Evolutionary conservation across 2,113 vertebrate species (phyloP).

Genomic region (Choloepus hoffmanni): DNA sequence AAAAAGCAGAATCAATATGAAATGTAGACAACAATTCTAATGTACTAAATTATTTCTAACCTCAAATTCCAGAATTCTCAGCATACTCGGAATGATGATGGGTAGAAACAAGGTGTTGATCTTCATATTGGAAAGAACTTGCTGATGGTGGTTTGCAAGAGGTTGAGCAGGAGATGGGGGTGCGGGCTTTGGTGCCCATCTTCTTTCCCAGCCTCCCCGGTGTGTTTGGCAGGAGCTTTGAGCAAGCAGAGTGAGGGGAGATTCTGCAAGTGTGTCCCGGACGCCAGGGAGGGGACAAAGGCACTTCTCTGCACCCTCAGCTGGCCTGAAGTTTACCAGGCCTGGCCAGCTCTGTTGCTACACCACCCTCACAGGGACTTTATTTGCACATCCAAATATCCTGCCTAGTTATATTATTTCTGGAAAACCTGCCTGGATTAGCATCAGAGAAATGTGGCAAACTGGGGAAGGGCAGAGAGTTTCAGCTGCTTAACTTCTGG

Average conservation of each 20-base stretch:
- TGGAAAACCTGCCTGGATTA: neutral
- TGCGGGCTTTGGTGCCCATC: neutral
- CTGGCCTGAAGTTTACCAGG: fast-evolving
- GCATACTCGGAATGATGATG: fast-evolving
- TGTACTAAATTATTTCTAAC: neutral
- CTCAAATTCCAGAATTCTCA: neutral
- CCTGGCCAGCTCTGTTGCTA: neutral
- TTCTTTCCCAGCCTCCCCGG: neutral
- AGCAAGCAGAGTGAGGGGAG: neutral
- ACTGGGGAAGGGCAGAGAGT: neutral
- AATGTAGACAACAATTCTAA: neutral
- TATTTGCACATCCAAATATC: neutral
- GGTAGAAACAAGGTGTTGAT: neutral
- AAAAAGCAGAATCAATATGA: neutral
- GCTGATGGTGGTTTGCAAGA: neutral
- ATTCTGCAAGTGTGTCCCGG: neutral
- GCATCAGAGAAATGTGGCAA: neutral
- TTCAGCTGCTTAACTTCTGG: neutral
- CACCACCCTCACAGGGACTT: fast-evolving
- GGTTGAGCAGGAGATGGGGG: fast-evolving
- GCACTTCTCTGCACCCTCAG: fast-evolving
- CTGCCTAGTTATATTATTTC: neutral
- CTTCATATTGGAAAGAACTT: neutral
- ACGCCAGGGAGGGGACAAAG: too few relatives aligned
- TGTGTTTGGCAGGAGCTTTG: neutral